A percentile compares a stretch with the other conserved stretches of the same genome.
These are phyloP conservation scores for Trichoplusia ni DNA, from an alignment of 1,140 invertebrate genomes.

Conservation along the genomic window DNA sequence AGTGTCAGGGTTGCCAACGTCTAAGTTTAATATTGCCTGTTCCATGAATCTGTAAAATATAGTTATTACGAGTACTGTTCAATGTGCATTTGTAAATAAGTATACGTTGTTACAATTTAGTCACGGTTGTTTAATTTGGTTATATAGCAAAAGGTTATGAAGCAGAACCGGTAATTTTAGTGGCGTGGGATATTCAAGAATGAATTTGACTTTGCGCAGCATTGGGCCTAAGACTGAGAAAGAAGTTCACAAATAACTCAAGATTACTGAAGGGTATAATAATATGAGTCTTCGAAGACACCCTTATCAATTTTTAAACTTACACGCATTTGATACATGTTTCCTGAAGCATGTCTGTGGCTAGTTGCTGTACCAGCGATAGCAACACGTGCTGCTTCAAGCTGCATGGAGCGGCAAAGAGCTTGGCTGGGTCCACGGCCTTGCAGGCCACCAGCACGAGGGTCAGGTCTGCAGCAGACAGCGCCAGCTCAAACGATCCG, in stretches of 20 bases:
- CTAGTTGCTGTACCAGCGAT: conserved; percentile 94
- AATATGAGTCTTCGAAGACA: neutral
- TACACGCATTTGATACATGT: conserved; percentile 95
- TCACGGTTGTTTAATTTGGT: neutral
- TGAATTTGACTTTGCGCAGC: no score
- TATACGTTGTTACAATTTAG: no score
- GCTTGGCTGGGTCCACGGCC: conserved; percentile 86
- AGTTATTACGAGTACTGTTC: no score
- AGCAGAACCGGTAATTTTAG: no score
- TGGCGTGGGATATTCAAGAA: no score
- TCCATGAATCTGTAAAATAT: conserved; percentile 89
- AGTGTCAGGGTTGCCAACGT: conserved; percentile 87
- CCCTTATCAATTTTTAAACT: neutral
- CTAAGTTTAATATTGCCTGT: conserved; percentile 91
- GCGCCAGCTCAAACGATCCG: conserved; percentile 92
- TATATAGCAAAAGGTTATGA: neutral
- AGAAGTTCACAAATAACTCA: no score
- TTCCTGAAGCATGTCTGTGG: conserved; percentile 91
- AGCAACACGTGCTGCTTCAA: conserved; percentile 92
- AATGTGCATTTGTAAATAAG: conserved; percentile 8
- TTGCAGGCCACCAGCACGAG: conserved; percentile 93
- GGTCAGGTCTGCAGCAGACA: conserved; percentile 90
- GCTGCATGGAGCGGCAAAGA: conserved; percentile 87
- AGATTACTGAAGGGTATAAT: no score
- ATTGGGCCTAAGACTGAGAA: no score